Evolutionary conservation across 2,888 invertebrate genomes (phyloP), one percentile per base, ranked within the genome.

Genomic region (Cryptops parisi): DNA sequence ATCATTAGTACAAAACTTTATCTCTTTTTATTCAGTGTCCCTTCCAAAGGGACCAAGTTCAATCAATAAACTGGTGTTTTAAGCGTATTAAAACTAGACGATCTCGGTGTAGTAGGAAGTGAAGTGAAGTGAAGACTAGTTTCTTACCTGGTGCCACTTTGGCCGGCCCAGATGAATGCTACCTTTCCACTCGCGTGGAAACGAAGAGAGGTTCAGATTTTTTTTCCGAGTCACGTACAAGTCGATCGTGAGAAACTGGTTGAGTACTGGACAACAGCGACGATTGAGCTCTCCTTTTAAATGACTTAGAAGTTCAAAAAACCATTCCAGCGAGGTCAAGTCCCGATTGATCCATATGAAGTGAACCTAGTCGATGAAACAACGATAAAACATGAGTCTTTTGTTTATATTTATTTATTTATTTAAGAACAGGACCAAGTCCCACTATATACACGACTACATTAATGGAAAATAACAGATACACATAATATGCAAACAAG

Each of bases 291-390:
- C 66, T 2, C 61, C 54, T 57, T 70, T 69, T 25, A 70, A 61
- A 19, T 64, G 62, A 19, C 63, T 61, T 40, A 70, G 62, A 6
- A 70, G 57, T 17, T 62, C 63, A 19, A 67, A 55, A 56, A 70
- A 69, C 70, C 70, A 70, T 57, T 70, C 68, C 54, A 70, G 67
- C 41, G 62, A 60, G 50, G 62, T 63, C 59, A 67, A 65, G 53
- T 68, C 67, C 9, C 69, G 60, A 58, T 67, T 69, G 17, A 70
- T 64, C 70, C 70, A 70, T 40, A 70, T 63, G 54, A 70, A 70
- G 55, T 70, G 67, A 12, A 70, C 67, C 69, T 70, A 57, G 12
- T 9, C n/a, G n/a, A n/a, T n/a, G n/a, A n/a, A n/a, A n/a, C n/a
- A n/a, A n/a, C n/a, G 57, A 46, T 45, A 15, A 21, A 2, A n/a